Evolutionary conservation across 2,113 vertebrate species (phyloP), one percentile per base, ranked within the genome.

Genomic region (Burhinus bistriatus): DNA sequence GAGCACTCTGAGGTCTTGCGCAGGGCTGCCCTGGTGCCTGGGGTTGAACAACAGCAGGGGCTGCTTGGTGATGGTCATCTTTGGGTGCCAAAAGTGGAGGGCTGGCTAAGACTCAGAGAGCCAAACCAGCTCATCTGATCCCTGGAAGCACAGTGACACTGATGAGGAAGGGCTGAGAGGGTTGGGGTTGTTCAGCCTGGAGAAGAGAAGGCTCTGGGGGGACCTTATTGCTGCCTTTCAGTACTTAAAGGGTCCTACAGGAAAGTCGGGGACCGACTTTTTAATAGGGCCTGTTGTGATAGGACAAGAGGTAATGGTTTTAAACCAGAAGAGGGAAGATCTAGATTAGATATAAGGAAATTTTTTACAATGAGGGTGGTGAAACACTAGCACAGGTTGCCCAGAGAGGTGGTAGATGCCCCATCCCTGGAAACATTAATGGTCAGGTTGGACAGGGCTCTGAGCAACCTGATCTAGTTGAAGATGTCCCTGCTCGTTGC

Each of bases 341-440:
- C 65, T 5, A 96, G 29, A 65, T 18, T 76, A 54, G 18, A 6
- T 52, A 15, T 2, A 52, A 83, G 27, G 38, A 72, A 5, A 6
- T 6, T n/a, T 86, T 72, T 76, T 32, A 12, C 1, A 0, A 3
- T 45, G 27, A 13, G 0, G 18, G 4, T 40, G 9, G 9, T 64
- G 13, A 83, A 71, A 47, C 22, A 12, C 11, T 61, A 30, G n/a
- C 21, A 5, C 3, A 29, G 20, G 7, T 59, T 69, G 9, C 44
- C 18, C 16, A 45, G 72, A 73, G 57, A 36, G 26, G 21, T 40
- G 9, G 12, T 65, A 21, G 32, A 16, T 52, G 14, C 15, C 13
- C 3, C 1, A 27, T 40, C n/a, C 25, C 10, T 89, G 45, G 32
- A 57, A 77, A 42, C 9, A 5, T 76, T 80, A 30, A 40, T n/a